Percentiles rank a stretch among this genome's conserved stretches.
These are phyloP conservation scores for Pseudomyrmex cubaensis DNA, from an alignment of 1,140 invertebrate species.

Conservation along the genomic window DNA sequence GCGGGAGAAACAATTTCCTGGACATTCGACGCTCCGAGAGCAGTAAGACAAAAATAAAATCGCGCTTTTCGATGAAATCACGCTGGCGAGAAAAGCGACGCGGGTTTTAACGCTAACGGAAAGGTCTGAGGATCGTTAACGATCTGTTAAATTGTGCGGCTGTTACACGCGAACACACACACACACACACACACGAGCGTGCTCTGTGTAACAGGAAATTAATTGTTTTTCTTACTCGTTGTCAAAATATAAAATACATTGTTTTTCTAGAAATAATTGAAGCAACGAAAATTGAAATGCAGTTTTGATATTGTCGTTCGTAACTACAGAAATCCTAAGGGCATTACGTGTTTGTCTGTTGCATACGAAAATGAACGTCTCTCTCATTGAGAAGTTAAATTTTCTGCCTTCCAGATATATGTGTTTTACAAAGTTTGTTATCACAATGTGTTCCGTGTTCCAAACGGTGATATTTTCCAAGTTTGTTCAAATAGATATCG, in stretches of 20 bases:
- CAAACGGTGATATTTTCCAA: neutral
- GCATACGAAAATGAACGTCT: too few species aligned
- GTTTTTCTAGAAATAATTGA: neutral
- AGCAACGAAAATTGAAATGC: neutral
- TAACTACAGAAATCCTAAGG: neutral
- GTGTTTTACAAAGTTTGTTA: neutral
- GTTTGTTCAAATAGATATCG: neutral
- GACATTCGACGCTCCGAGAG: constrained; percentile 10
- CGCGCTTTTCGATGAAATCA: neutral
- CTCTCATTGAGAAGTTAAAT: neutral
- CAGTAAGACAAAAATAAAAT: constrained; percentile 48
- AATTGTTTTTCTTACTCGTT: neutral
- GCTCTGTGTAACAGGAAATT: neutral
- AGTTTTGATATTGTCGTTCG: neutral
- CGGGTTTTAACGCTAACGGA: constrained; percentile 18
- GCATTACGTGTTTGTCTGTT: neutral
- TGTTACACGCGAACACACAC: neutral
- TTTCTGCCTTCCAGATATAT: neutral
- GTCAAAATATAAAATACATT: constrained; percentile 5
- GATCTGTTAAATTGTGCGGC: constrained; percentile 7
- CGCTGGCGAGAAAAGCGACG: neutral
- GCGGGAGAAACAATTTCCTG: constrained; percentile 51
- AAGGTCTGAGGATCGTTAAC: constrained; percentile 28
- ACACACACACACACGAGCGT: neutral
- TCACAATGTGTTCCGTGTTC: too few species aligned